These are phyloP conservation scores for Drosophila prolongata DNA, from an alignment of 2,888 invertebrate species.

Conservation along the genomic window DNA sequence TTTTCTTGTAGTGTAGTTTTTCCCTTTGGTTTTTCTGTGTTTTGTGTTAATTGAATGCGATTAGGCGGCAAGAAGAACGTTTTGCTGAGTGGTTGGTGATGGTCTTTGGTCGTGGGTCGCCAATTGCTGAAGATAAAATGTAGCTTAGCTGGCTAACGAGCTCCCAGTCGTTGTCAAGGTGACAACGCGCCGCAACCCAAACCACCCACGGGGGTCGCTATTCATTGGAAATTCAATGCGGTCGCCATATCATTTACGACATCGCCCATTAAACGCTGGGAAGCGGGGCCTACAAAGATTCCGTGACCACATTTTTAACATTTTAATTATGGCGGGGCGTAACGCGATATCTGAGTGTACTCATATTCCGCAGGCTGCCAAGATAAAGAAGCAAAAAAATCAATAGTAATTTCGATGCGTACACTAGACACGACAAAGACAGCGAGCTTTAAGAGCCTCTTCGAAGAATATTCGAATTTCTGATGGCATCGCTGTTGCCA, in stretches of 20 bases:
- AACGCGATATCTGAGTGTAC: conserved; percentile 37
- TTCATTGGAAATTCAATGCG: conserved; percentile 63
- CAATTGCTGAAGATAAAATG: conserved; percentile 46
- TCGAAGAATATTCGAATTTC: conserved; percentile 19
- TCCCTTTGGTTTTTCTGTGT: conserved; percentile 38
- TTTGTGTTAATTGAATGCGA: conserved; percentile 69
- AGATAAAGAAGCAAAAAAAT: conserved; percentile 35
- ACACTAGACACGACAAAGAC: conserved; percentile 1
- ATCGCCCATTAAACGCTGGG: conserved; percentile 41
- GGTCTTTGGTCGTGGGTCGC: conserved; percentile 4
- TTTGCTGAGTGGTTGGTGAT: background rate
- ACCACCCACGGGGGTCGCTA: conserved; percentile 8
- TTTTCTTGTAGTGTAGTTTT: conserved; percentile 29
- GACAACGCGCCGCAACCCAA: conserved; percentile 17
- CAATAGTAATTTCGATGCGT: conserved; percentile 29
- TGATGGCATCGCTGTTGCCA: conserved; percentile 1
- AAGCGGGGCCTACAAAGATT: conserved; percentile 16
- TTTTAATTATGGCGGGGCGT: conserved; percentile 46
- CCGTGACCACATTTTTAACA: conserved; percentile 42
- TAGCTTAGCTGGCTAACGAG: conserved; percentile 47
- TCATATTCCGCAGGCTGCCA: conserved; percentile 27
- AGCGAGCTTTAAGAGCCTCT: conserved; percentile 13
- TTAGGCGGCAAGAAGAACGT: conserved; percentile 42
- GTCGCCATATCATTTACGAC: conserved; percentile 56
- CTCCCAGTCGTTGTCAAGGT: conserved; percentile 42